A percentile compares a stretch with the other conserved stretches of the same genome.
Evolutionary conservation across 1,140 invertebrate species (phyloP).

Genomic region (Drosophila burlai): DNA sequence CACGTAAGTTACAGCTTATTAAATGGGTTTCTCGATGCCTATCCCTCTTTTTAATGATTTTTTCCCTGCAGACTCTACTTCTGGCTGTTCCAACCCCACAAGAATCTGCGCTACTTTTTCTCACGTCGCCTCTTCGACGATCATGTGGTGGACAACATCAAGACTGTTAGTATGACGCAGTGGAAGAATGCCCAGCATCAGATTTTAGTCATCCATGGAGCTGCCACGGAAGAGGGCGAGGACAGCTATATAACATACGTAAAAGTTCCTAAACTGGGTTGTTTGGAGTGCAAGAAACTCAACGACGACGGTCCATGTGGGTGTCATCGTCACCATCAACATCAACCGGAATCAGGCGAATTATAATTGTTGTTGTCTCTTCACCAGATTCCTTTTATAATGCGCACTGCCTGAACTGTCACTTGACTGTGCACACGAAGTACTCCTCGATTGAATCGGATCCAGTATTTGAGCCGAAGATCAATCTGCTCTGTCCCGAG

Average conservation of each 20-base stretch:
- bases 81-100: conserved; percentile 82
- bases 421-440: conserved; percentile 85
- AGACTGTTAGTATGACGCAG: conserved; percentile 87
- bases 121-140: conserved; percentile 87
- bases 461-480: conserved; percentile 74
- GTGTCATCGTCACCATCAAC: neutral
- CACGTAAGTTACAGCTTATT: conserved; percentile 50
- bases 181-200: conserved; percentile 87
- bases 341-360: neutral
- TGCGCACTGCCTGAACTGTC: conserved; percentile 80
- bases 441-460: conserved; percentile 82
- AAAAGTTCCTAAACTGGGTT: conserved; percentile 85
- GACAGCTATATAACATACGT: conserved; percentile 84
- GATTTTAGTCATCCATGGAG: conserved; percentile 87
- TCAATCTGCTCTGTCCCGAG: conserved; percentile 82
- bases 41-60: neutral
- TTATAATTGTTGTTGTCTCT: neutral
- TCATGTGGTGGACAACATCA: conserved; percentile 87
- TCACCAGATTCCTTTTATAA: conserved; percentile 75
- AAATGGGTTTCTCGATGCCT: neutral
- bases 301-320: conserved; percentile 78
- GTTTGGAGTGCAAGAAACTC: conserved; percentile 83
- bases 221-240: conserved; percentile 78
- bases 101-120: conserved; percentile 72
- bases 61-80: conserved; percentile 69